phyloP scores from a whole-genome alignment of 2,888 invertebrate species.

The Andrena hattorfiana region DNA sequence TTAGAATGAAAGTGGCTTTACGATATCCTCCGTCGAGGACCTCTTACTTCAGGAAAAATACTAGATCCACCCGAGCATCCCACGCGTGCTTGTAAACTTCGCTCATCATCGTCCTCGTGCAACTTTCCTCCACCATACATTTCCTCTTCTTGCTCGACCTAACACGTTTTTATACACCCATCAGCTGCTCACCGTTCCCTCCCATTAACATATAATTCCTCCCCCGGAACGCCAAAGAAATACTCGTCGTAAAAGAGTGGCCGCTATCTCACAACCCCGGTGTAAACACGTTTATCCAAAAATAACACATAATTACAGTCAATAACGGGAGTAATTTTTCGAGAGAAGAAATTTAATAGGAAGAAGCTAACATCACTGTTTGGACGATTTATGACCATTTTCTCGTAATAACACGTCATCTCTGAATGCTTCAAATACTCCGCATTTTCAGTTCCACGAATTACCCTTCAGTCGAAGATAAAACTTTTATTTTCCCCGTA shows the following conservation, averaged over 20 bases:
- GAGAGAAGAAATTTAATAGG: not conserved
- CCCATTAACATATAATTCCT: slow-evolving; percentile 49
- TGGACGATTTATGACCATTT: not conserved
- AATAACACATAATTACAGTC: not conserved
- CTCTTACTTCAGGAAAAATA: slow-evolving; percentile 26
- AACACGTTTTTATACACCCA: slow-evolving; percentile 30
- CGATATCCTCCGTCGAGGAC: not conserved
- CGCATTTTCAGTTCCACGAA: too few species aligned
- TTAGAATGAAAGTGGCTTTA: not conserved
- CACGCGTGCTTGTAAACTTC: slow-evolving; percentile 35
- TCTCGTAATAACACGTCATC: not conserved
- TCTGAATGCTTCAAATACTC: too few species aligned
- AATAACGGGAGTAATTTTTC: not conserved
- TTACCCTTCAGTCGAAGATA: too few species aligned
- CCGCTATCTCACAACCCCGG: not conserved
- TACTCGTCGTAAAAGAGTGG: not conserved
- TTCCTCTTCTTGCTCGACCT: slow-evolving; percentile 20
- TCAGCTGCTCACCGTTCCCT: slow-evolving; percentile 18
- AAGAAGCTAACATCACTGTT: not conserved
- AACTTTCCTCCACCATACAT: slow-evolving; percentile 35
- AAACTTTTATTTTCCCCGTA: too few species aligned
- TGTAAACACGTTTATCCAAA: not conserved
- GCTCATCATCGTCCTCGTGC: slow-evolving; percentile 32
- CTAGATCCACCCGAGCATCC: not conserved
- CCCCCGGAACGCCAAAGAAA: not conserved